Evolutionary conservation across 1,140 invertebrate species (phyloP).

Genomic region (Mamestra configurata): DNA sequence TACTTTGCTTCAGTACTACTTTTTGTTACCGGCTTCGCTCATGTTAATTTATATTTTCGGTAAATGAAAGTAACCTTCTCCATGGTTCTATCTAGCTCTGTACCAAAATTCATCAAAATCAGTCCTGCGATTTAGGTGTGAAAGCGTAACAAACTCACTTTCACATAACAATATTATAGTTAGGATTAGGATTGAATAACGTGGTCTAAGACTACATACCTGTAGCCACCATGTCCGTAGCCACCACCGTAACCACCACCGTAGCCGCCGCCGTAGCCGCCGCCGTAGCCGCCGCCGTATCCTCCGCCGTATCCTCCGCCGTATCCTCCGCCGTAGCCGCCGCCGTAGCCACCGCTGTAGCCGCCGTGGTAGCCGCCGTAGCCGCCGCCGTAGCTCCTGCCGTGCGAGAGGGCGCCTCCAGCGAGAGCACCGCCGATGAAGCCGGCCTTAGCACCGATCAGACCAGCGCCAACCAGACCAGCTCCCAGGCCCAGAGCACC

Average conservation of each 20-base stretch:
- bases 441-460: slow-evolving; percentile 76
- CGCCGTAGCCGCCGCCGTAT: slow-evolving; percentile 40
- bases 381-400: slow-evolving; percentile 69
- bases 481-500: slow-evolving; percentile 62
- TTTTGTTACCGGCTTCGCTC: too few species aligned
- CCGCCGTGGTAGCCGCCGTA: slow-evolving; percentile 57
- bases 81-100: too few species aligned
- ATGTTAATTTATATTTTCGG: too few species aligned
- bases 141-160: too few species aligned
- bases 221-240: slow-evolving; percentile 53
- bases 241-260: slow-evolving; percentile 54
- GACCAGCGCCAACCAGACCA: slow-evolving; percentile 67
- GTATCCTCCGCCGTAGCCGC: slow-evolving; percentile 60
- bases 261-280: slow-evolving; percentile 51
- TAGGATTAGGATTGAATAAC: too few species aligned
- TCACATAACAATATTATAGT: too few species aligned
- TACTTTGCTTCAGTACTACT: too few species aligned
- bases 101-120: too few species aligned
- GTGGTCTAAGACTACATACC: slow-evolving; percentile 17
- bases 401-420: slow-evolving; percentile 60
- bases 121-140: too few species aligned
- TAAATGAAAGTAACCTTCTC: too few species aligned
- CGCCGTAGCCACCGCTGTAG: slow-evolving; percentile 61
- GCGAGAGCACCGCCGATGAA: slow-evolving; percentile 77
- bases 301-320: slow-evolving; percentile 54